Evolutionary conservation across 1,140 invertebrate genomes (phyloP).

Genomic region (Chironomus striatipennis): DNA sequence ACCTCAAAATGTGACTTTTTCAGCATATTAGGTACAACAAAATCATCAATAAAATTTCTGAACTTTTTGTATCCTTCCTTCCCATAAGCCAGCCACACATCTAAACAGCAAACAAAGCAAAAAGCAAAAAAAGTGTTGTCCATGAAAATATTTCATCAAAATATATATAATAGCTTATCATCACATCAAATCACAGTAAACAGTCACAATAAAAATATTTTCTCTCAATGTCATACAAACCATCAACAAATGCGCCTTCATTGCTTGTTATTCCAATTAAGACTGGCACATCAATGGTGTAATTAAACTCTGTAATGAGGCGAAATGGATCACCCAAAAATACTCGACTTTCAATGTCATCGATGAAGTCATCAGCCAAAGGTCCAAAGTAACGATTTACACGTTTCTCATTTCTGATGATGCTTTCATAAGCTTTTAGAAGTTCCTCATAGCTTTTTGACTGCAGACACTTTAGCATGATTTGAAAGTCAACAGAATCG

Average conservation of each 20-base stretch:
- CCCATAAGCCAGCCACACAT: constrained; percentile 43
- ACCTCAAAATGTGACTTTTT: constrained; percentile 32
- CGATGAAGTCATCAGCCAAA: constrained; percentile 2
- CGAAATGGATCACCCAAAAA: constrained; percentile 5
- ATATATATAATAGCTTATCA: background rate
- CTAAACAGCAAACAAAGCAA: too few species aligned
- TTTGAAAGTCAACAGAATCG: constrained; percentile 33
- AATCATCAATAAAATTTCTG: constrained; percentile 42
- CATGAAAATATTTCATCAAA: constrained; percentile 24
- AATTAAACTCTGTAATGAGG: constrained; percentile 10
- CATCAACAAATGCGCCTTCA: constrained; percentile 48
- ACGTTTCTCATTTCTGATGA: background rate
- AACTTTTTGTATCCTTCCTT: constrained; percentile 43
- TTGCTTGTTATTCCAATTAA: constrained; percentile 51
- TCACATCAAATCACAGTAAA: background rate
- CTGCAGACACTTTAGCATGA: constrained; percentile 53
- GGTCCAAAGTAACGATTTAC: constrained; percentile 1
- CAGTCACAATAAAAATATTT: background rate
- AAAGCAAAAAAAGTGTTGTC: too few species aligned
- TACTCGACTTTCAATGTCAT: background rate
- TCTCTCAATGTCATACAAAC: constrained; percentile 30
- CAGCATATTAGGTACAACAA: constrained; percentile 43
- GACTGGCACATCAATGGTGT: constrained; percentile 40
- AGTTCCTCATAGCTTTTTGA: constrained; percentile 46
- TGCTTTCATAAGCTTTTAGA: constrained; percentile 48